Evolutionary conservation across 2,797 vertebrate genomes (phyloP), one percentile per base, ranked within the genome.

Genomic region (Eulemur mongoz): DNA sequence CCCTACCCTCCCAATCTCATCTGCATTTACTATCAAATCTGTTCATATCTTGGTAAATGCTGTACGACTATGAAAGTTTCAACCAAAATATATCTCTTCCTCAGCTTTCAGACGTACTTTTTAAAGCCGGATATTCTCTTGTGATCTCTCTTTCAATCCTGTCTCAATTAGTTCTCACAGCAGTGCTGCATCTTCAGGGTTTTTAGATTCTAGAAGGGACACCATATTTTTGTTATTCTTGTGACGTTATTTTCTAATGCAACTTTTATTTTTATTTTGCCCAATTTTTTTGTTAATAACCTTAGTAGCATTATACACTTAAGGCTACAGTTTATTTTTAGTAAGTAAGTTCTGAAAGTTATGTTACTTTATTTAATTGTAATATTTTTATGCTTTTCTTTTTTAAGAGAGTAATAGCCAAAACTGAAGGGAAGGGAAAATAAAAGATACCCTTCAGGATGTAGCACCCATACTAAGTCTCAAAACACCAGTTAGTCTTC

Each of bases 231-330:
- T 97, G 63, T 95, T 97, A 97, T 97, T 97, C 95, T 95, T 98
- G 97, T 97, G 97, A 98, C 97, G 93, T 95, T 96, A 97, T 96
- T 98, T 98, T 98, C 93, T 96, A 98, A 98, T 90, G 87, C 93
- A 98, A 65, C 92, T 98, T 97, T 98, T 91, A 98, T 98, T 98
- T 98, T 98, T 96, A 98, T 98, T 97, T 72, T 97, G 84, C 95
- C 97, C 94, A 97, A 96, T 90, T 95, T 98, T 94, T 97, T 98
- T 97, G 82, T 97, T 89, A 98, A 89, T 97, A 98, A 97, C 82
- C 94, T 97, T 96, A 86, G 96, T 97, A 98, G 95, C 81, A 97
- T 86, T 96, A 78, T 95, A 89, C 73, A 98, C 92, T 97, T 96
- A 98, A 97, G 92, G 94, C 72, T 96, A 86, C 30, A 95, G 89